Percentiles rank a stretch among this genome's conserved stretches.
These are phyloP conservation scores for Teleopsis dalmanni DNA, from an alignment of 1,140 invertebrate species.

Conservation along the genomic window DNA sequence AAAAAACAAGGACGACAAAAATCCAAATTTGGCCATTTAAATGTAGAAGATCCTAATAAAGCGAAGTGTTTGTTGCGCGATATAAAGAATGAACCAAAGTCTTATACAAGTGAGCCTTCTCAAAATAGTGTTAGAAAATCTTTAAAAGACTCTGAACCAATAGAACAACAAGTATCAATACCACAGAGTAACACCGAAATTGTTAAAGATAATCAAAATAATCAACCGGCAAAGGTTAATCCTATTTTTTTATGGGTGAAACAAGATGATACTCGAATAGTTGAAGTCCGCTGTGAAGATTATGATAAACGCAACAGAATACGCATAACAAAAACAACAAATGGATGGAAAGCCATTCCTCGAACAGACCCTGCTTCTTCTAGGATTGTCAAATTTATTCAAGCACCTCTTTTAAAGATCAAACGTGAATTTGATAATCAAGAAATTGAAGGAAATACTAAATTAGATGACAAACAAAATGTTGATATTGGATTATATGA, in stretches of 20 bases:
- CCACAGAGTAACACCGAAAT: background rate
- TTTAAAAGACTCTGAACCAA: background rate
- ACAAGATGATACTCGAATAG: constrained; percentile 65
- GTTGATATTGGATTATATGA: no score
- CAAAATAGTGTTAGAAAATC: constrained; percentile 2
- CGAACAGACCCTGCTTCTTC: constrained; percentile 54
- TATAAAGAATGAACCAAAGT: constrained; percentile 42
- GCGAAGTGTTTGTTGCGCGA: constrained; percentile 31
- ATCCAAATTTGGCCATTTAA: constrained; percentile 37
- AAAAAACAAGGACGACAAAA: constrained; percentile 24
- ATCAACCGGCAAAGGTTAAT: constrained; percentile 53
- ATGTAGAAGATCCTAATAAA: constrained; percentile 28
- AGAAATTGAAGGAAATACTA: background rate
- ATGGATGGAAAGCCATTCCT: constrained; percentile 74
- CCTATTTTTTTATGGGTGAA: constrained; percentile 76
- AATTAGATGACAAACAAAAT: no score
- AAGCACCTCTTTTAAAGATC: constrained; percentile 33
- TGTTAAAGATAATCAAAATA: background rate
- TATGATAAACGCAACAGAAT: constrained; percentile 77
- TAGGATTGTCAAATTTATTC: constrained; percentile 36
- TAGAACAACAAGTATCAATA: background rate
- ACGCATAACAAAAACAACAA: constrained; percentile 65
- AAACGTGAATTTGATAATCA: constrained; percentile 23
- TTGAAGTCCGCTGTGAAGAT: constrained; percentile 75
- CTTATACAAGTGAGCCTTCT: constrained; percentile 14